These are phyloP conservation scores for Emberiza fucata DNA, from an alignment of 2,113 vertebrate genomes.

Conservation along the genomic window DNA sequence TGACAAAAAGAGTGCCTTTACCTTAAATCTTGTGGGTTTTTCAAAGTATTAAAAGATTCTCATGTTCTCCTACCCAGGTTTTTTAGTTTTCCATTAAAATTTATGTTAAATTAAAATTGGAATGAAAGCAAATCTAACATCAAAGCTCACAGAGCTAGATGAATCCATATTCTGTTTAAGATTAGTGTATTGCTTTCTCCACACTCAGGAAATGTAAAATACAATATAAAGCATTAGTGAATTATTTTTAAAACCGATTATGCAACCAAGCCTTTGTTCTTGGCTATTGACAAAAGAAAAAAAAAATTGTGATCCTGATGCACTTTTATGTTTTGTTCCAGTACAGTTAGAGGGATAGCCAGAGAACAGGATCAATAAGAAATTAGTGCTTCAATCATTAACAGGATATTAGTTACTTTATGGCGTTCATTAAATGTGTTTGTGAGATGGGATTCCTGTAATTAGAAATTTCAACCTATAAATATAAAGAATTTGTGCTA, in stretches of 20 bases:
- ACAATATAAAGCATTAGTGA: background rate
- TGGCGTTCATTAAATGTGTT: background rate
- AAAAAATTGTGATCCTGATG: background rate
- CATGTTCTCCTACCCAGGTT: background rate
- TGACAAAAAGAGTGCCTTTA: background rate
- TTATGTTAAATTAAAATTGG: background rate
- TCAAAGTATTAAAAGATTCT: background rate
- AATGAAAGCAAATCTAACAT: background rate
- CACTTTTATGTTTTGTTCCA: background rate
- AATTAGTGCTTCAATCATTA: constrained; percentile 43
- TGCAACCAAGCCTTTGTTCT: background rate
- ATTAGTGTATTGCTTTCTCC: background rate
- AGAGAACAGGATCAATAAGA: constrained; percentile 26
- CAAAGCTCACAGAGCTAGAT: background rate
- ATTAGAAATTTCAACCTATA: constrained; percentile 17
- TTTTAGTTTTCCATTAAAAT: background rate
- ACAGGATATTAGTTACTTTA: constrained; percentile 11
- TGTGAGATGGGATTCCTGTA: background rate
- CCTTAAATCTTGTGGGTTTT: background rate
- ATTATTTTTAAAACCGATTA: background rate
- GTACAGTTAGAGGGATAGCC: background rate
- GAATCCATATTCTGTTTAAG: background rate
- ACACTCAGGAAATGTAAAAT: background rate
- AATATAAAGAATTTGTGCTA: background rate
- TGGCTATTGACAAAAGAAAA: background rate